Conservation (phyloP, 2,113 vertebrate genomes). For the Pycnonotus jocosus region DNA sequence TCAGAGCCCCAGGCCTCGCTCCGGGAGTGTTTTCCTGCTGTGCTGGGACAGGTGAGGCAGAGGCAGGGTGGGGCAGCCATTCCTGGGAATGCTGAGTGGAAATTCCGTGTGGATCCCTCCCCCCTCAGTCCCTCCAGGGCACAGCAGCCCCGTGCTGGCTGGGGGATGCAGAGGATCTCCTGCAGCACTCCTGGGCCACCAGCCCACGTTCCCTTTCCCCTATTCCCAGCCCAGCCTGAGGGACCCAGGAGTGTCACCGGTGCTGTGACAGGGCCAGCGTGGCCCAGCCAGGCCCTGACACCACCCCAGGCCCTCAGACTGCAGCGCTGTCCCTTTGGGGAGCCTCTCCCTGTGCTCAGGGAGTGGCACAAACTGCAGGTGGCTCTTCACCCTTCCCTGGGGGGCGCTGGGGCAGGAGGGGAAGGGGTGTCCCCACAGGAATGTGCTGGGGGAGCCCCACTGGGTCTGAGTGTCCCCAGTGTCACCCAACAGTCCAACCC, state of each 20-base stretch:
- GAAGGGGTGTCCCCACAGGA: neutral
- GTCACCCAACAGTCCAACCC: neutral
- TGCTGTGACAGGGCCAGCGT: neutral
- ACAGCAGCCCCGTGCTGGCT: neutral
- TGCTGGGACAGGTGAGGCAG: fast-evolving
- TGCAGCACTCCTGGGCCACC: neutral
- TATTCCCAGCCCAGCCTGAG: neutral
- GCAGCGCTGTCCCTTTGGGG: fast-evolving
- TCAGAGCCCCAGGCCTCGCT: neutral
- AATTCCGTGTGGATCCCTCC: neutral
- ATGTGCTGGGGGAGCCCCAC: neutral
- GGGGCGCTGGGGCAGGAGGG: neutral
- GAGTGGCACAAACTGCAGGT: neutral
- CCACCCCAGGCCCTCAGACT: fast-evolving
- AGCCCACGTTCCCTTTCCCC: neutral
- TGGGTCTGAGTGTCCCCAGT: neutral
- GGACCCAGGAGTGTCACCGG: neutral
- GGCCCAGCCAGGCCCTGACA: neutral
- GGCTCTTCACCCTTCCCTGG: neutral
- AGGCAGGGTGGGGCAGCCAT: neutral
- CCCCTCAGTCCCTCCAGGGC: neutral
- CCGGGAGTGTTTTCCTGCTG: neutral
- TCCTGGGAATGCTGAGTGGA: neutral
- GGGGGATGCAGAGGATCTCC: neutral
- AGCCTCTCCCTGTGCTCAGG: fast-evolving